These are phyloP conservation scores for Parnassius smintheus DNA, from an alignment of 2,888 invertebrate species.

Conservation along the genomic window DNA sequence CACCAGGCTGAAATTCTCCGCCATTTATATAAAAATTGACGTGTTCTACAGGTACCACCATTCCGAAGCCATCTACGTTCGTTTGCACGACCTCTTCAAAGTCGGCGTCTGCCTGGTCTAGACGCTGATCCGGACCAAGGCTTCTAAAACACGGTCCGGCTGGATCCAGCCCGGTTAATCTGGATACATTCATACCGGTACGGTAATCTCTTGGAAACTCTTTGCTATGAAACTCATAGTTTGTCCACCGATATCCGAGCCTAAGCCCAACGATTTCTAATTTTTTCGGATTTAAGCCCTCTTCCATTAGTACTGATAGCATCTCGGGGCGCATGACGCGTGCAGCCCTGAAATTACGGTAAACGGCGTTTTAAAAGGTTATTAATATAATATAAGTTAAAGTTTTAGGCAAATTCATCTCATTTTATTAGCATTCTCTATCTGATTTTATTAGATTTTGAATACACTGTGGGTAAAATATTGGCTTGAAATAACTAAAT, in stretches of 20 bases:
- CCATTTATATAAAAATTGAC: constrained; percentile 66
- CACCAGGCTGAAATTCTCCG: constrained; percentile 52
- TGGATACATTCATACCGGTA: constrained; percentile 52
- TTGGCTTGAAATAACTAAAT: no score
- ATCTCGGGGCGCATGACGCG: constrained; percentile 54
- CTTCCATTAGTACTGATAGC: constrained; percentile 46
- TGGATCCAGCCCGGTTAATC: constrained; percentile 57
- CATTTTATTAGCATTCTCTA: no score
- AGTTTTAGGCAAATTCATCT: no score
- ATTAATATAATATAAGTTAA: no score
- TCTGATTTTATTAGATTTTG: no score
- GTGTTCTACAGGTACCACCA: constrained; percentile 61
- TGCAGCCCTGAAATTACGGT: constrained; percentile 48
- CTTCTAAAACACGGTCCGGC: constrained; percentile 65
- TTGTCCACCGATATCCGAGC: constrained; percentile 52
- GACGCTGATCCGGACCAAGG: constrained; percentile 49
- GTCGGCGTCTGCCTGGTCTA: constrained; percentile 60
- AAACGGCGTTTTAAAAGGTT: no score
- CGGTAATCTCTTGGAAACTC: constrained; percentile 39
- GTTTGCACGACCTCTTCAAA: constrained; percentile 57
- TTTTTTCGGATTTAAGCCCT: constrained; percentile 55
- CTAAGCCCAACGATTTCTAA: constrained; percentile 58
- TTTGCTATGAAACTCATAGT: constrained; percentile 62
- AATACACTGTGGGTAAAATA: no score
- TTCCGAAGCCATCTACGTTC: constrained; percentile 61